Evolutionary conservation across 2,888 invertebrate species (phyloP).

Genomic region (Rhimphoctona megacephalus): DNA sequence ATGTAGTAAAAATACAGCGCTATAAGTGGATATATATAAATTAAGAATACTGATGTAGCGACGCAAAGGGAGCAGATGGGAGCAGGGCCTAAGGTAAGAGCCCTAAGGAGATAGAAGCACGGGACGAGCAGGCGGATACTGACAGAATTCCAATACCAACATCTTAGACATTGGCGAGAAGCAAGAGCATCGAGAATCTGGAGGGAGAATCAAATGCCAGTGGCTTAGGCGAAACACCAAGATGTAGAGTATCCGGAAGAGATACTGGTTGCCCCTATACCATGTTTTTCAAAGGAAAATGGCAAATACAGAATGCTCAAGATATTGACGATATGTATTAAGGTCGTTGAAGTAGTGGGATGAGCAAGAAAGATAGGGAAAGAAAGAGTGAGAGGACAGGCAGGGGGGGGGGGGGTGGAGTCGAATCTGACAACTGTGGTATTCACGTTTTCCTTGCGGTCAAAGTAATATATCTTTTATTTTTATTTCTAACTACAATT

Average conservation of each 20-base stretch:
- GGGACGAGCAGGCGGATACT: constrained; percentile 46
- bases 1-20: constrained; percentile 28
- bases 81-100: constrained; percentile 61
- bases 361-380: neutral
- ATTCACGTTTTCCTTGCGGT: neutral
- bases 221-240: constrained; percentile 35
- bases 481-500: neutral
- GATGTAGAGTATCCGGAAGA: constrained; percentile 12
- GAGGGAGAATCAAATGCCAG: constrained; percentile 50
- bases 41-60: constrained; percentile 10
- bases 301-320: constrained; percentile 20
- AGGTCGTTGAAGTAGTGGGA: neutral
- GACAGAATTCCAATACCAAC: constrained; percentile 59
- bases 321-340: constrained; percentile 33
- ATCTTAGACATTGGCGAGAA: constrained; percentile 46
- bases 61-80: constrained; percentile 53
- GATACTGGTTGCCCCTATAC: constrained; percentile 11
- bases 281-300: constrained; percentile 36
- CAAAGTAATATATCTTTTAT: neutral
- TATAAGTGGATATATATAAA: constrained; percentile 12
- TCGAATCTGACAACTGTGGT: neutral
- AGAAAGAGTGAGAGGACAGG: neutral
- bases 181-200: constrained; percentile 37
- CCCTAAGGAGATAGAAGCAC: constrained; percentile 52
- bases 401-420: neutral